Conservation (phyloP, 2,888 invertebrate genomes). For the Apodemia zela region DNA sequence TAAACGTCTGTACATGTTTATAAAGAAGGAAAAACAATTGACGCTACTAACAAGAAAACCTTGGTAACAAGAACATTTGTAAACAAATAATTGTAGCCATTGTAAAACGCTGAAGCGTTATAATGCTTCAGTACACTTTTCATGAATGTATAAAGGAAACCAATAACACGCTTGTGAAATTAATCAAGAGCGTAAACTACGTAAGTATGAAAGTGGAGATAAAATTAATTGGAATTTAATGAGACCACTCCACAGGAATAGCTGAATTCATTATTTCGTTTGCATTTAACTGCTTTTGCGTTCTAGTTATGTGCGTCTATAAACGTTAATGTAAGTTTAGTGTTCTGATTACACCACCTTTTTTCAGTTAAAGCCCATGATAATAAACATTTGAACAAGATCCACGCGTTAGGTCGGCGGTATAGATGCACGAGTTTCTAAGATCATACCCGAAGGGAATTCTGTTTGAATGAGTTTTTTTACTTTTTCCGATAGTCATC, state of each 20-base stretch:
- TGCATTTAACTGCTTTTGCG: constrained; percentile 17
- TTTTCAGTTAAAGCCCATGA: not conserved
- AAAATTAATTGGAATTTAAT: constrained; percentile 25
- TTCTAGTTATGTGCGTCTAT: constrained; percentile 20
- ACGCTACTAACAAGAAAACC: constrained; percentile 12
- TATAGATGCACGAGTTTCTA: too few species aligned
- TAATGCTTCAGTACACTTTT: constrained; percentile 16
- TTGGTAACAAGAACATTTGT: constrained; percentile 7
- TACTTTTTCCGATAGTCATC: too few species aligned
- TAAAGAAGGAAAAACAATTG: constrained; percentile 15
- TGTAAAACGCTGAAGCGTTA: constrained; percentile 13
- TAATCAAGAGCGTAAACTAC: constrained; percentile 33
- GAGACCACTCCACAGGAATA: constrained; percentile 19
- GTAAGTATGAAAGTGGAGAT: constrained; percentile 18
- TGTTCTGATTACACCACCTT: not conserved
- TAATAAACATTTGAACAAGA: too few species aligned
- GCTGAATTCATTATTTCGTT: constrained; percentile 23
- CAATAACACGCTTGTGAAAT: constrained; percentile 68
- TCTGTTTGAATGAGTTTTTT: too few species aligned
- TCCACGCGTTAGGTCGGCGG: too few species aligned
- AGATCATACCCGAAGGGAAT: too few species aligned
- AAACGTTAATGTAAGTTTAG: constrained; percentile 17
- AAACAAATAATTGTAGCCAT: constrained; percentile 12
- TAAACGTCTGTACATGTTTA: constrained; percentile 18
- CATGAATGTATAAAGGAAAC: constrained; percentile 51